Conservation (phyloP, 2,113 vertebrate species). For the Rousettus leschenaultii region DNA sequence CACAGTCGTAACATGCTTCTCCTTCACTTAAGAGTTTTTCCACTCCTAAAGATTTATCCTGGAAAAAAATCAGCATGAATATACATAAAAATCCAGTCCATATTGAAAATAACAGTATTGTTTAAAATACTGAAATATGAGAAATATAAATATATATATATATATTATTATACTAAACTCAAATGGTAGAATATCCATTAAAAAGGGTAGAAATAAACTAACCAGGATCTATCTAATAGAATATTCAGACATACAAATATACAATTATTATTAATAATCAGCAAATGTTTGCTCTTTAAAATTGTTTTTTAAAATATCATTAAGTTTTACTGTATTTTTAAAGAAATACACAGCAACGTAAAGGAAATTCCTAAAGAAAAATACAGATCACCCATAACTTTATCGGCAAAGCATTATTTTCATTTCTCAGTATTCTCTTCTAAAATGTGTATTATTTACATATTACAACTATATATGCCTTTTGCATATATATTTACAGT, state of each 20-base stretch:
- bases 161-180: neutral
- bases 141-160: neutral
- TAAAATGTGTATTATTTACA: neutral
- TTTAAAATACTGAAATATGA: conserved; percentile 8
- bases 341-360: neutral
- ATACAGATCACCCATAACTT: neutral
- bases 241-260: neutral
- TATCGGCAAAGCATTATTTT: neutral
- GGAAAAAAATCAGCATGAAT: neutral
- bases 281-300: neutral
- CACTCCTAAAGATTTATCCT: neutral
- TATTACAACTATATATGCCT: neutral
- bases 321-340: neutral
- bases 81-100: neutral
- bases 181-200: neutral
- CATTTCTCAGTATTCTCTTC: neutral
- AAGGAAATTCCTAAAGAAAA: conserved; percentile 9
- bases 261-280: neutral
- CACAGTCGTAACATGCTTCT: neutral
- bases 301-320: neutral
- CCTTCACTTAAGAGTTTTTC: neutral
- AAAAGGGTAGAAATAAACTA: neutral
- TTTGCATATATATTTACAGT: neutral
- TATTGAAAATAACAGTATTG: neutral
- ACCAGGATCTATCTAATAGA: neutral